Conservation (phyloP, 2,888 invertebrate genomes). For the Eucera pruinosa region DNA sequence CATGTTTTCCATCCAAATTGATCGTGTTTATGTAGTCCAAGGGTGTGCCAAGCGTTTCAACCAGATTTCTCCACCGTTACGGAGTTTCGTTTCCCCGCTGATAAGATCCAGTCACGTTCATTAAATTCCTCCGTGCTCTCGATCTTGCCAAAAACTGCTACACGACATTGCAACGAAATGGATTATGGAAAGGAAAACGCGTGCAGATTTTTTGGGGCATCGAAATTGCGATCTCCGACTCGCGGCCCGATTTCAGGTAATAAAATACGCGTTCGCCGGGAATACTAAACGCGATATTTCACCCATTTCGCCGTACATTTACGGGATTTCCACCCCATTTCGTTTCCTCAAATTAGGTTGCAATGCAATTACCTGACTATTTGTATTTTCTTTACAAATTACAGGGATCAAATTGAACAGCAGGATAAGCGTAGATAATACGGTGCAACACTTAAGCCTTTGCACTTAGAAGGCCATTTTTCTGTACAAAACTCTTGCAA, state of each 20-base stretch:
- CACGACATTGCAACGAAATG: conserved; percentile 53
- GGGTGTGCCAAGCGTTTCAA: conserved; percentile 56
- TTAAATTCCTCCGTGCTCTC: conserved; percentile 67
- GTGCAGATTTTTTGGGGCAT: conserved; percentile 59
- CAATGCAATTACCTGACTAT: not conserved
- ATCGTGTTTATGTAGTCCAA: conserved; percentile 58
- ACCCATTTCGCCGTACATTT: not conserved
- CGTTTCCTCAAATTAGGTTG: not conserved
- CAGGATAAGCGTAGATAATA: too few relatives aligned
- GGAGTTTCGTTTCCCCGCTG: conserved; percentile 51
- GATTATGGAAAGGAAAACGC: conserved; percentile 64
- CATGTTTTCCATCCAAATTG: conserved; percentile 57
- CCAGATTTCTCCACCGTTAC: conserved; percentile 25
- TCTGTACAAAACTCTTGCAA: too few relatives aligned
- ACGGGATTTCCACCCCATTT: too few relatives aligned
- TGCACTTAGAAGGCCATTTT: too few relatives aligned
- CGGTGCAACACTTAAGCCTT: too few relatives aligned
- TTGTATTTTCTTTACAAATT: not conserved
- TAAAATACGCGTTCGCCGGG: conserved; percentile 29
- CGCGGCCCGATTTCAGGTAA: conserved; percentile 55
- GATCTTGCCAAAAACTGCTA: conserved; percentile 65
- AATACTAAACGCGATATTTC: conserved; percentile 9
- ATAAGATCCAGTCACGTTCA: conserved; percentile 71
- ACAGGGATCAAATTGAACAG: too few relatives aligned
- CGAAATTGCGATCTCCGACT: conserved; percentile 57